A percentile compares a stretch with the other conserved stretches of the same genome.
Conservation (phyloP, 2,797 vertebrate species). For the Sciaenops ocellatus region DNA sequence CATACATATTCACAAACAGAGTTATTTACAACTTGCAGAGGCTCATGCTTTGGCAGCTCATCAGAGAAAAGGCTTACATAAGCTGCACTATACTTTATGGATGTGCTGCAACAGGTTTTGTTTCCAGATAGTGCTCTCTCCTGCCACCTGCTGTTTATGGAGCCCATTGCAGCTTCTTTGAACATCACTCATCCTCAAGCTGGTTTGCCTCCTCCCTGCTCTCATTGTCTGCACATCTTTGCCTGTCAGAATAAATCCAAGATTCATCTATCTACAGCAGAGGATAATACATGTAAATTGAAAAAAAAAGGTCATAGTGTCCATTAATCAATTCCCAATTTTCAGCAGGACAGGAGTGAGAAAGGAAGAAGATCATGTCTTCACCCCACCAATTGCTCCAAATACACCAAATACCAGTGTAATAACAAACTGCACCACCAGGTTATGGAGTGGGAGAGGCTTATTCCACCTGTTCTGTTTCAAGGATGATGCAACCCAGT, state of each 20-base stretch:
- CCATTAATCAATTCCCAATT: conserved; percentile 24
- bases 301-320: neutral
- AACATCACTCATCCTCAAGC: neutral
- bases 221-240: conserved; percentile 22
- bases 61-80: conserved; percentile 53
- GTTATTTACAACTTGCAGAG: conserved; percentile 55
- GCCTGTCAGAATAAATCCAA: conserved; percentile 36
- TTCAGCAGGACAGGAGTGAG: neutral
- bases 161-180: conserved; percentile 45
- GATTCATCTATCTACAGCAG: conserved; percentile 43
- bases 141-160: conserved; percentile 72
- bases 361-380: neutral
- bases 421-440: conserved; percentile 34
- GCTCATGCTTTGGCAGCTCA: conserved; percentile 43
- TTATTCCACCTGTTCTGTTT: conserved; percentile 21
- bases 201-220: conserved; percentile 16
- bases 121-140: conserved; percentile 41
- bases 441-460: neutral
- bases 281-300: conserved; percentile 20
- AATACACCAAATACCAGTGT: neutral
- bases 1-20: conserved; percentile 43
- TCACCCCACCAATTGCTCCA: conserved; percentile 4
- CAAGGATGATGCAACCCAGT: conserved; percentile 68
- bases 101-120: conserved; percentile 68
- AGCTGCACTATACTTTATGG: conserved; percentile 42